phyloP scores from a whole-genome alignment of 1,140 invertebrate genomes.

The Solenopsis invicta region DNA sequence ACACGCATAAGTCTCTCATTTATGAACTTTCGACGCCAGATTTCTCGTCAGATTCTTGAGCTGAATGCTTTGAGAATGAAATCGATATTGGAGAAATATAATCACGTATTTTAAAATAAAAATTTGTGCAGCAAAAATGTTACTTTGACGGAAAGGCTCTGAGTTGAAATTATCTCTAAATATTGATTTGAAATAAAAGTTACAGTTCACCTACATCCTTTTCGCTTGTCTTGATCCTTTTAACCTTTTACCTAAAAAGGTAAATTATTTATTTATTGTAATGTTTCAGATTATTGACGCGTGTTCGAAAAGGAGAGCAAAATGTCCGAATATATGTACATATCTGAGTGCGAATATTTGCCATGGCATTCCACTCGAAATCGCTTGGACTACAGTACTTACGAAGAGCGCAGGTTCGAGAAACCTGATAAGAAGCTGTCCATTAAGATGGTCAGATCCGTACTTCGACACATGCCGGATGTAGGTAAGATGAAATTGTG shows the following conservation, averaged over 20 bases:
- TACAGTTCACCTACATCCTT: too few relatives aligned
- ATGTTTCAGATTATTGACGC: conserved; percentile 54
- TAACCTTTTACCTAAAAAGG: background rate
- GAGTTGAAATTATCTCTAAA: too few relatives aligned
- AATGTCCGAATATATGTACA: conserved; percentile 83
- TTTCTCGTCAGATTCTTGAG: background rate
- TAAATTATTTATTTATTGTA: background rate
- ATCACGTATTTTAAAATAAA: background rate
- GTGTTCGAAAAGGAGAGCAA: background rate
- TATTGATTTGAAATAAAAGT: too few relatives aligned
- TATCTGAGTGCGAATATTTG: conserved; percentile 82
- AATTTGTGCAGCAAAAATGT: background rate
- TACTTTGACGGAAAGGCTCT: too few relatives aligned
- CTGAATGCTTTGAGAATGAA: background rate
- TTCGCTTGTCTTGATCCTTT: too few relatives aligned
- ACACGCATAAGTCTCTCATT: background rate
- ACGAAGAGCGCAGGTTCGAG: conserved; percentile 81
- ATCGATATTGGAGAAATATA: background rate
- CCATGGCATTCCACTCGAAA: conserved; percentile 81
- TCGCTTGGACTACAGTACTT: conserved; percentile 79
- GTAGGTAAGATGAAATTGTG: conserved; percentile 85
- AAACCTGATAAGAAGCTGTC: conserved; percentile 84
- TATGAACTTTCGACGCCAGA: background rate
- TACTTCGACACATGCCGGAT: conserved; percentile 87
- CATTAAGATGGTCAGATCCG: conserved; percentile 86